Evolutionary conservation across 2,888 invertebrate species (phyloP), one percentile per base, ranked within the genome.

Genomic region (Resseliella maxima): DNA sequence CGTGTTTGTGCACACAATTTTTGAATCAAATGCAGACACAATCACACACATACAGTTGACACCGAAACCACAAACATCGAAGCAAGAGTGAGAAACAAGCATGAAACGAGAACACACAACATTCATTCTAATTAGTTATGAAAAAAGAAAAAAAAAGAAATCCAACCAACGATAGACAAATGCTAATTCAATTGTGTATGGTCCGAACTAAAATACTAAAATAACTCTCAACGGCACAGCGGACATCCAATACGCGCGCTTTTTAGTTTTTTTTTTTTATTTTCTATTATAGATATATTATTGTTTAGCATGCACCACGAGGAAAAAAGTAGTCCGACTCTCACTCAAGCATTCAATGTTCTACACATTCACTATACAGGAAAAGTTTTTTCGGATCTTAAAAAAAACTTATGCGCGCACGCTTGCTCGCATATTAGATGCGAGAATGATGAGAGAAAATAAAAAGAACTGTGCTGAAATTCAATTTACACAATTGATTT

Each of bases 151-250:
- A 3, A 59, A 10, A 6, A 24, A 59, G 12, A 59, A 24, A 59
- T 24, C n/a, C 59, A 72, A n/a, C 5, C 6, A 72, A 72, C 31
- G 12, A 72, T 72, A 72, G 31, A 72, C 35, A 72, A 72, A 72
- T 72, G 72, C 72, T 72, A 72, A 72, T 72, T 72, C 31, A 72
- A 72, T 72, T 72, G 72, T 72, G 72, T 72, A 72, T 72, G 72
- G 72, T 31, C 72, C 72, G 72, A 72, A 72, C 31, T 27, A 15
- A 72, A 72, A 72, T 72, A 72, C 72, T 35, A 72, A 72, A 72
- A 72, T 72, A 72, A 15, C 72, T 72, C 12, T 27, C 1, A 24
- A 24, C 59, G 27, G 27, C 12, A 27, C 31, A 15, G 31, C 31
- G 72, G 72, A 72, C n/a, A 72, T 72, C 72, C 15, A n/a, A 72